A percentile compares a stretch with the other conserved stretches of the same genome.
phyloP scores from a whole-genome alignment of 2,888 invertebrate genomes.

The Chalcis sispes region DNA sequence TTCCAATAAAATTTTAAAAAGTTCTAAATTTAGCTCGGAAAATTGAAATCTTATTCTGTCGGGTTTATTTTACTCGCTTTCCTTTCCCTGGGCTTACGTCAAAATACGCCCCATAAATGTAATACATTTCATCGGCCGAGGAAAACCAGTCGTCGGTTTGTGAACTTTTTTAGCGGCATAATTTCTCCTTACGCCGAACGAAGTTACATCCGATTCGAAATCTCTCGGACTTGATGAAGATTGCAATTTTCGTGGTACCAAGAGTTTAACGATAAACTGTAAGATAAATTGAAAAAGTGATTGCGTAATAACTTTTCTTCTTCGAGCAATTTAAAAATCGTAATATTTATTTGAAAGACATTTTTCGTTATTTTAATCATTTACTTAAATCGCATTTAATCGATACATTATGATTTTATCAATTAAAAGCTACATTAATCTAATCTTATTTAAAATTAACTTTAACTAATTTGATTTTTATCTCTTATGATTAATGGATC shows the following conservation, averaged over 20 bases:
- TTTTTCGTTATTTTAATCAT: too few relatives aligned
- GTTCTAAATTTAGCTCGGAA: too few relatives aligned
- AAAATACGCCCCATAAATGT: conserved; percentile 1
- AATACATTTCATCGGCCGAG: conserved; percentile 6
- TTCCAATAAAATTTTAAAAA: too few relatives aligned
- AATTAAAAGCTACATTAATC: not conserved
- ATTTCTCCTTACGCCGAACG: conserved; percentile 15
- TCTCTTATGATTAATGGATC: too few relatives aligned
- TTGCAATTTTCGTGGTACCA: conserved; percentile 19
- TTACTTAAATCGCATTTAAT: too few relatives aligned
- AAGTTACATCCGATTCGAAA: conserved; percentile 19
- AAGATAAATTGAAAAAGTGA: conserved; percentile 35
- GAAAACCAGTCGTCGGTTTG: not conserved
- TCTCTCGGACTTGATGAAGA: conserved; percentile 32
- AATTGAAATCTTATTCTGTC: too few relatives aligned
- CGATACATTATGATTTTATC: too few relatives aligned
- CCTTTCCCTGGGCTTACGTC: not conserved
- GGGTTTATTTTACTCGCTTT: too few relatives aligned
- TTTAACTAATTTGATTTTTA: not conserved
- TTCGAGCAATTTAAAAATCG: not conserved
- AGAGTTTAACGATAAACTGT: conserved; percentile 16
- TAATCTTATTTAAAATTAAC: not conserved
- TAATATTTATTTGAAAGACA: too few relatives aligned
- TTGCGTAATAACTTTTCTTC: conserved; percentile 39
- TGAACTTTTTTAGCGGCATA: conserved; percentile 18